phyloP scores from a whole-genome alignment of 1,140 invertebrate species.

The Drosophila biarmipes region DNA sequence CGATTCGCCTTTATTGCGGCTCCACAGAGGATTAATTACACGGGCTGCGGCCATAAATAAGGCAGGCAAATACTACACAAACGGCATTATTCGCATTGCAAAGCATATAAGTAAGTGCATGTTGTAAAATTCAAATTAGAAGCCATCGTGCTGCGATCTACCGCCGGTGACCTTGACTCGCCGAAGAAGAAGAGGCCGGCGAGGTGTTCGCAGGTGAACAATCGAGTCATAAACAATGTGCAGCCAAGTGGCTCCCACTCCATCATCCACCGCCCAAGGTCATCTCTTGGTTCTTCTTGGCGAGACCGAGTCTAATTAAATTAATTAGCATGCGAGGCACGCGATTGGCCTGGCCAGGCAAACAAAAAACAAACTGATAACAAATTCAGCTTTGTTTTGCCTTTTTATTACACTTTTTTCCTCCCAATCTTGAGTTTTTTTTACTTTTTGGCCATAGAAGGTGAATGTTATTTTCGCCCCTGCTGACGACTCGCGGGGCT shows the following conservation, averaged over 20 bases:
- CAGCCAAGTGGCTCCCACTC: slow-evolving; percentile 65
- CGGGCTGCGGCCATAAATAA: slow-evolving; percentile 68
- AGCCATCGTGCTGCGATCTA: slow-evolving; percentile 51
- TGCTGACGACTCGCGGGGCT: slow-evolving; percentile 47
- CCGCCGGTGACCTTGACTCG: slow-evolving; percentile 62
- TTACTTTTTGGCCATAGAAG: slow-evolving; percentile 43
- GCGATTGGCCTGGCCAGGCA: slow-evolving; percentile 64
- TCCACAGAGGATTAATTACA: slow-evolving; percentile 77
- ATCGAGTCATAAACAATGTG: slow-evolving; percentile 80
- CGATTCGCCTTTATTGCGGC: slow-evolving; percentile 67
- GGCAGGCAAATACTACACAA: slow-evolving; percentile 50
- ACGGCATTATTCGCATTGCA: slow-evolving; percentile 60
- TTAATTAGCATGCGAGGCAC: slow-evolving; percentile 74
- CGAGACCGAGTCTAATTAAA: slow-evolving; percentile 71
- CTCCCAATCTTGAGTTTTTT: slow-evolving; percentile 15
- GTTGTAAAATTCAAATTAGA: slow-evolving; percentile 79
- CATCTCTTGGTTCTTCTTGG: slow-evolving; percentile 31
- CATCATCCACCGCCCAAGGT: slow-evolving; percentile 38
- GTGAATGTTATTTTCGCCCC: slow-evolving; percentile 52
- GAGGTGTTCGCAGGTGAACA: slow-evolving; percentile 59
- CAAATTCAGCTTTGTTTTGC: slow-evolving; percentile 51
- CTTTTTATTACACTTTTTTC: slow-evolving; percentile 11
- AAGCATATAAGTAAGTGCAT: slow-evolving; percentile 57
- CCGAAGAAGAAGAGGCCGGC: slow-evolving; percentile 41
- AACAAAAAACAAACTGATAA: slow-evolving; percentile 72